phyloP scores from a whole-genome alignment of 2,888 invertebrate genomes.

The Andrena minutula region DNA sequence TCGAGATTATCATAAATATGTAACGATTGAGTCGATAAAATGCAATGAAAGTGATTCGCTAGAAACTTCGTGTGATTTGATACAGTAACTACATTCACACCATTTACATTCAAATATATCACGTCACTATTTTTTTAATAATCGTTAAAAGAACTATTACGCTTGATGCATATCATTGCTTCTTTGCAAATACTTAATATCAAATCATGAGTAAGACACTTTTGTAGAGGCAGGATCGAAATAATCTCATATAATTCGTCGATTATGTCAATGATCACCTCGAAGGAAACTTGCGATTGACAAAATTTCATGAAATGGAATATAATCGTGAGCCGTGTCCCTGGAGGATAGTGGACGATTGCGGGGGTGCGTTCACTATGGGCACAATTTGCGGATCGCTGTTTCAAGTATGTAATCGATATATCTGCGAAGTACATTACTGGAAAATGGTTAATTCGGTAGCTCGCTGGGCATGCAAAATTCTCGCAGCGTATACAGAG shows the following conservation, averaged over 20 bases:
- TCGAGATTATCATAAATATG: no score
- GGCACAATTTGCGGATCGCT: conserved; percentile 98
- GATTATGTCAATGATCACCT: conserved; percentile 3
- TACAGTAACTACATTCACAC: conserved; percentile 11
- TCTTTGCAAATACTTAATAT: background rate
- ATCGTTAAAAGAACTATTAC: background rate
- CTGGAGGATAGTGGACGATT: conserved; percentile 99
- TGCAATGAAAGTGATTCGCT: background rate
- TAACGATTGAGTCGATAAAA: conserved; percentile 8
- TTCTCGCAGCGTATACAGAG: no score
- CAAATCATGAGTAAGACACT: conserved; percentile 22
- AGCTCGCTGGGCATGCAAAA: no score
- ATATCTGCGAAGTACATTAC: background rate
- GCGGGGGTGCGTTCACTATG: conserved; percentile 99
- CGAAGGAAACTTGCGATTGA: background rate
- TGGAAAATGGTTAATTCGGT: no score
- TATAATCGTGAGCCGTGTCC: conserved; percentile 98
- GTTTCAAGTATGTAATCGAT: conserved; percentile 87
- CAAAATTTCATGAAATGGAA: conserved; percentile 88
- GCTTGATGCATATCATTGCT: background rate
- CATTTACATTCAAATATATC: conserved; percentile 19
- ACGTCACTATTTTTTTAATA: conserved; percentile 14
- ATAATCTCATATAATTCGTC: background rate
- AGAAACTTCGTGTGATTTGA: conserved; percentile 18
- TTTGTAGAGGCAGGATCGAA: background rate